These are phyloP conservation scores for Caenorhabditis wallacei DNA, from an alignment of 2,888 invertebrate genomes.

Conservation along the genomic window DNA sequence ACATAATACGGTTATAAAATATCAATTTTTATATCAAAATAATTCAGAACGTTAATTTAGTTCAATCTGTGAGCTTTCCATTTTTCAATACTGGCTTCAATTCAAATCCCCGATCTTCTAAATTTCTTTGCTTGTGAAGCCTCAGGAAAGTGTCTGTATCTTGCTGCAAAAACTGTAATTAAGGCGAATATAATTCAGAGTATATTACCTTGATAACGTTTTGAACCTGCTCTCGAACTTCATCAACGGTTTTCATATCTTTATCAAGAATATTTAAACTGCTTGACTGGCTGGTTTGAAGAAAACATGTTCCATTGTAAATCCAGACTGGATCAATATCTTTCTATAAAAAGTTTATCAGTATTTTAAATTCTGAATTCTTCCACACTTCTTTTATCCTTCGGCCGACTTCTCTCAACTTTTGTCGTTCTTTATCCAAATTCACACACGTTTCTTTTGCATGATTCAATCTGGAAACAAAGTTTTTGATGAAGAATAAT, in stretches of 20 bases:
- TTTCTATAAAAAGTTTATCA: constrained; percentile 11
- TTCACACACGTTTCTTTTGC: constrained; percentile 53
- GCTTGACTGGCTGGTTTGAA: constrained; percentile 45
- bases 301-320: constrained; percentile 54
- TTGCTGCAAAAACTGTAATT: constrained; percentile 35
- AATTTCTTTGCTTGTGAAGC: constrained; percentile 38
- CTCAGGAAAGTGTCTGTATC: constrained; percentile 58
- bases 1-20: not conserved
- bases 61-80: constrained; percentile 55
- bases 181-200: no score
- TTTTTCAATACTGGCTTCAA: constrained; percentile 53
- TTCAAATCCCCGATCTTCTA: constrained; percentile 58
- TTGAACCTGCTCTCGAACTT: constrained; percentile 29
- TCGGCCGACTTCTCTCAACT: constrained; percentile 45
- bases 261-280: constrained; percentile 49
- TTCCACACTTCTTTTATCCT: constrained; percentile 38
- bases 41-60: not conserved
- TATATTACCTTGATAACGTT: constrained; percentile 49
- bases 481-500: not conserved
- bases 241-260: constrained; percentile 46
- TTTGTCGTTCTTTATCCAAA: constrained; percentile 57
- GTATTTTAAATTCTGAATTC: not conserved
- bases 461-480: constrained; percentile 35
- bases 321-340: constrained; percentile 60
- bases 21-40: not conserved